Conservation (phyloP, 2,888 invertebrate species). For the Gastracanthus pulcherrimus region DNA sequence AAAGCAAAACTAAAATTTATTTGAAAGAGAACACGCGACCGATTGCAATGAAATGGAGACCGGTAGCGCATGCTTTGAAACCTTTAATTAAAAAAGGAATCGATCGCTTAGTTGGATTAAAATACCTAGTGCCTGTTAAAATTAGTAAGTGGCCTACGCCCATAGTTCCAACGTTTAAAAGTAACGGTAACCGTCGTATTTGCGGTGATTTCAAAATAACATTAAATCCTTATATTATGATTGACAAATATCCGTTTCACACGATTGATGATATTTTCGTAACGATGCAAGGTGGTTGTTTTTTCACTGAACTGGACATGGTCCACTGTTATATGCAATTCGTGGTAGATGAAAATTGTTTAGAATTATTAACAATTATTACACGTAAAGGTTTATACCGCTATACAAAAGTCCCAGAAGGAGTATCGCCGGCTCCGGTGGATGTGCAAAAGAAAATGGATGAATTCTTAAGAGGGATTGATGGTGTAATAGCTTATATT, state of each 20-base stretch:
- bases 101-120: constrained; percentile 24
- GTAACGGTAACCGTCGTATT: not conserved
- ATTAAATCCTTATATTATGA: not conserved
- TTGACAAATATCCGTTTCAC: not conserved
- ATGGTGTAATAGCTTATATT: constrained; percentile 37
- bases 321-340: not conserved
- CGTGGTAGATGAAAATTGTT: not conserved
- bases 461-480: constrained; percentile 58
- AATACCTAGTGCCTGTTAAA: not conserved
- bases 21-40: constrained; percentile 48
- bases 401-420: constrained; percentile 43
- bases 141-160: constrained; percentile 4
- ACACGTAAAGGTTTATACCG: not conserved
- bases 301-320: not conserved
- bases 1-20: constrained; percentile 44
- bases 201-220: not conserved
- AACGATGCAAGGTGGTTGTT: not conserved
- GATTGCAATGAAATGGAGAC: constrained; percentile 39
- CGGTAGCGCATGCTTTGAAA: constrained; percentile 44
- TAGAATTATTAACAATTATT: not conserved
- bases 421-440: constrained; percentile 61
- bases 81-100: constrained; percentile 24
- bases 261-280: not conserved
- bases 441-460: constrained; percentile 67
- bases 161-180: not conserved